These are phyloP conservation scores for Tarsius wallacei DNA, from an alignment of 2,797 vertebrate species.

Conservation along the genomic window DNA sequence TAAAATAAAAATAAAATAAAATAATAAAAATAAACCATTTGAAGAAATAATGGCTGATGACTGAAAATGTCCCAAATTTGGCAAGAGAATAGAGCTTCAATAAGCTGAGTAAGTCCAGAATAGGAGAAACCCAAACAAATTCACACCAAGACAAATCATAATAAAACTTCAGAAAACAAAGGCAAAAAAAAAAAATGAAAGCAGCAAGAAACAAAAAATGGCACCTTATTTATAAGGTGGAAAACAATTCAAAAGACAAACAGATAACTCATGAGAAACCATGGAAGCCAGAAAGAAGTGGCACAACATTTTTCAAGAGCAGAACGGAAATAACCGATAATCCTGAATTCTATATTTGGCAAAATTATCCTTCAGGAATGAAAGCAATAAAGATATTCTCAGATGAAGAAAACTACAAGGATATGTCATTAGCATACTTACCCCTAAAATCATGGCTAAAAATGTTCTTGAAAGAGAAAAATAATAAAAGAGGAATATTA, in stretches of 20 bases:
- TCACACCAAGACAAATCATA: not conserved
- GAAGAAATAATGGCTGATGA: not conserved
- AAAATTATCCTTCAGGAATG: not conserved
- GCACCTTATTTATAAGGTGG: not conserved
- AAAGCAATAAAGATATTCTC: not conserved
- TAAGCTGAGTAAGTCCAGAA: not conserved
- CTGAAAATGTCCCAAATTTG: not conserved
- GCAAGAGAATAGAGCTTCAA: not conserved
- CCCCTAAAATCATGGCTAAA: not conserved
- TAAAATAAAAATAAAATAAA: not conserved
- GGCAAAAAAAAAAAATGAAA: not conserved
- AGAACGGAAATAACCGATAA: not conserved
- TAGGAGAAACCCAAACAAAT: not conserved
- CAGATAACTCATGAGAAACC: not conserved
- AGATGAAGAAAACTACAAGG: not conserved
- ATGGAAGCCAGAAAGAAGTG: not conserved
- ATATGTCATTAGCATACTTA: not conserved
- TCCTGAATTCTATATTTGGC: not conserved
- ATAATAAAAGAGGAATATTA: not conserved
- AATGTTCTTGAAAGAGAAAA: not conserved
- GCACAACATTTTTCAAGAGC: not conserved
- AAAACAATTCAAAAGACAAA: not conserved
- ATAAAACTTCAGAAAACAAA: conserved; percentile 29
- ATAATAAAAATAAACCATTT: not conserved
- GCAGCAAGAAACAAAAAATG: not conserved